Conservation (phyloP, 1,140 invertebrate species). For the Ctenoplectra terminalis region DNA sequence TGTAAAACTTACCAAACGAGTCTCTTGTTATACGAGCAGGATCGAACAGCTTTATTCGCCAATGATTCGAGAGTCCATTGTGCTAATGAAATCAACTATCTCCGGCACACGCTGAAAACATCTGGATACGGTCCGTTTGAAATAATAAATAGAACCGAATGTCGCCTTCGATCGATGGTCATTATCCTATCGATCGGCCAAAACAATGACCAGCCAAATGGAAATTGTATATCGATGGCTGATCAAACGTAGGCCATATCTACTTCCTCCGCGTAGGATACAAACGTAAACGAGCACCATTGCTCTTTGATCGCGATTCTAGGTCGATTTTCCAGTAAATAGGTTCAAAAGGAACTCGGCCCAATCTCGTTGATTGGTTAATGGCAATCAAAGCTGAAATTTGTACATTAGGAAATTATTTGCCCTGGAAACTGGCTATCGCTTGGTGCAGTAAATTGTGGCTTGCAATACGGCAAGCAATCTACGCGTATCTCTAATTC, state of each 20-base stretch:
- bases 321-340: slow-evolving; percentile 48
- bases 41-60: slow-evolving; percentile 2
- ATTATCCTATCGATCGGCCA: neutral
- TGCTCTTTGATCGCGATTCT: slow-evolving; percentile 38
- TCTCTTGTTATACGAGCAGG: neutral
- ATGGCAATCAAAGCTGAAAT: slow-evolving; percentile 46
- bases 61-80: slow-evolving; percentile 25
- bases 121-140: neutral
- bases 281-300: neutral
- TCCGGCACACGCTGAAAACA: neutral
- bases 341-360: slow-evolving; percentile 28
- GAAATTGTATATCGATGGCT: slow-evolving; percentile 48
- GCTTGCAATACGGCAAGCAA: slow-evolving; percentile 21
- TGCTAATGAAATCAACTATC: slow-evolving; percentile 38
- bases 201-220: slow-evolving; percentile 32
- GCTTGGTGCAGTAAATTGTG: slow-evolving; percentile 41
- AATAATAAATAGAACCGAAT: slow-evolving; percentile 7
- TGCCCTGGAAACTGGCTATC: slow-evolving; percentile 42
- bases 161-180: slow-evolving; percentile 24
- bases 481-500: slow-evolving; percentile 6
- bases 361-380: slow-evolving; percentile 49
- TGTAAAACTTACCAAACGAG: neutral
- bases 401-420: slow-evolving; percentile 60
- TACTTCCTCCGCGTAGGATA: slow-evolving; percentile 10
- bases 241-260: slow-evolving; percentile 46